Conservation (phyloP, 1,140 invertebrate species). For the Nephila pilipes region DNA sequence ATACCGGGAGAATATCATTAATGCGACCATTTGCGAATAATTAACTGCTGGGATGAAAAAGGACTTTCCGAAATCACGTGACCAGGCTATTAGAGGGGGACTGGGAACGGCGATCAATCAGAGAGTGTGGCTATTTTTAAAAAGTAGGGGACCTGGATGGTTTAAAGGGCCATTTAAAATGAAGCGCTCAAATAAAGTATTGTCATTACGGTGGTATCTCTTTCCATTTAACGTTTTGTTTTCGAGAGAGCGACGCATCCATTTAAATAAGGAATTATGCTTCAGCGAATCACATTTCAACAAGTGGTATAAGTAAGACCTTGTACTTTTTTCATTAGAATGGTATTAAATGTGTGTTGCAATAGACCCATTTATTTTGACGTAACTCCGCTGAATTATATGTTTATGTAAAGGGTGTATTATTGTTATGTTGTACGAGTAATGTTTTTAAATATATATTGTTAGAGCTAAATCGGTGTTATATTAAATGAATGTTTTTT, state of each 20-base stretch:
- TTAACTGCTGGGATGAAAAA: conserved; percentile 39
- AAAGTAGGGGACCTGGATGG: neutral
- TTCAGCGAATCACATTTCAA: neutral
- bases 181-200: neutral
- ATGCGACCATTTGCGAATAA: conserved; percentile 59
- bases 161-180: conserved; percentile 45
- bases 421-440: neutral
- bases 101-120: neutral
- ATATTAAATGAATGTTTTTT: no score
- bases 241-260: neutral
- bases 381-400: neutral
- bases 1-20: conserved; percentile 13
- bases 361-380: neutral
- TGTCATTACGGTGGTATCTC: conserved; percentile 20
- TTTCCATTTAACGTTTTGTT: conserved; percentile 5
- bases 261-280: conserved; percentile 12
- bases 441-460: no score
- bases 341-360: neutral
- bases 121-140: neutral
- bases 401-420: neutral
- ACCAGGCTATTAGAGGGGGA: conserved; percentile 20
- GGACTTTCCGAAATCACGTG: conserved; percentile 16
- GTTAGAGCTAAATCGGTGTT: no score
- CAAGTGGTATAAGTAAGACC: neutral
- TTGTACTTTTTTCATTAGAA: neutral